Percentiles rank a stretch among this genome's conserved stretches.
Evolutionary conservation across 2,888 invertebrate species (phyloP).

Genomic region (Conus canariensis): DNA sequence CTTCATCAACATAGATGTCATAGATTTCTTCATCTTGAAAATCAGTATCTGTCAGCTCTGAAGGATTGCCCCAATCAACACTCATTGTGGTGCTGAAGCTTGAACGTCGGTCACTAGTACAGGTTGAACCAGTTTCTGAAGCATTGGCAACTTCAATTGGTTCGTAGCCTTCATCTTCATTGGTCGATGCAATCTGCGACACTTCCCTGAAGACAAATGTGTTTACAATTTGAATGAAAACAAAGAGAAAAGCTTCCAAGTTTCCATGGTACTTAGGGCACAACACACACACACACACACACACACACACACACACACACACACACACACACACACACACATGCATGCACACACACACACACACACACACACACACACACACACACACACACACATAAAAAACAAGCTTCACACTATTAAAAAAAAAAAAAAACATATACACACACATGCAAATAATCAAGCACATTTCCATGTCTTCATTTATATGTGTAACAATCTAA

Average conservation of each 20-base stretch:
- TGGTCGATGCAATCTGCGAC: not conserved
- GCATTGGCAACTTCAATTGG: not conserved
- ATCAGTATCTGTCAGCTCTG: not conserved
- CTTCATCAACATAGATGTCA: too few relatives aligned
- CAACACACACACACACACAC: too few relatives aligned
- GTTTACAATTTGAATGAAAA: not conserved
- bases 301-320: too few relatives aligned
- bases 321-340: too few relatives aligned
- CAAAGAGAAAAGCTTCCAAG: not conserved
- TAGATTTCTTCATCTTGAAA: not conserved
- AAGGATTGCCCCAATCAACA: not conserved
- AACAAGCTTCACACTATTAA: not conserved
- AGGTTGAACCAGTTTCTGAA: not conserved
- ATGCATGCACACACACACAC: too few relatives aligned
- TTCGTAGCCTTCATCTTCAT: slow-evolving; percentile 2
- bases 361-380: too few relatives aligned
- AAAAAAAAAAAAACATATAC: not conserved
- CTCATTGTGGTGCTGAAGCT: not conserved
- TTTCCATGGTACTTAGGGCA: not conserved
- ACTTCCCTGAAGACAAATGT: not conserved
- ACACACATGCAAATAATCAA: not conserved
- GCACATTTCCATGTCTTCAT: too few relatives aligned
- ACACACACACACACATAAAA: not conserved
- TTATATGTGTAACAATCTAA: too few relatives aligned
- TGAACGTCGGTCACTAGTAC: not conserved